Evolutionary conservation across 1,140 invertebrate genomes (phyloP).

Genomic region (Delia radicum): DNA sequence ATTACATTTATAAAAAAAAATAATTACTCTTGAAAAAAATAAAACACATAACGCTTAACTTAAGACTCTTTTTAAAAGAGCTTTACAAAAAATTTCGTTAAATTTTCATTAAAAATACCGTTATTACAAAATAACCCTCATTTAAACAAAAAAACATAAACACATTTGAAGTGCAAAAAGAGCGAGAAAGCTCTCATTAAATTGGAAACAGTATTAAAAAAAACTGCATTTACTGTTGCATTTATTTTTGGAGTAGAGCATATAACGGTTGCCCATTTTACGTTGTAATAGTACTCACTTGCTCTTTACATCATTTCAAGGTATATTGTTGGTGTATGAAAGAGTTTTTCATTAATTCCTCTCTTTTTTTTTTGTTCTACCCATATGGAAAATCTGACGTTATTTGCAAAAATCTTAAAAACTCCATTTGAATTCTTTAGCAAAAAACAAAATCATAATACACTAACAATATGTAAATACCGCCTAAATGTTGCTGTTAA

Average conservation of each 20-base stretch:
- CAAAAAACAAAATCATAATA: not conserved
- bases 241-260: not conserved
- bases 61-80: not conserved
- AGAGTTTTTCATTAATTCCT: not conserved
- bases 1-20: too few species aligned
- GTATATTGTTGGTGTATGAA: not conserved
- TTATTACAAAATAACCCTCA: not conserved
- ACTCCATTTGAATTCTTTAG: not conserved
- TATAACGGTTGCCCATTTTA: not conserved
- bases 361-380: not conserved
- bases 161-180: too few species aligned
- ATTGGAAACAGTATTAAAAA: not conserved
- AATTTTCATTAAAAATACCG: not conserved
- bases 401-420: not conserved
- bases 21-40: not conserved
- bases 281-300: too few species aligned
- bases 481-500: constrained; percentile 2
- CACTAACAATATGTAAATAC: constrained; percentile 6
- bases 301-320: not conserved
- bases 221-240: not conserved
- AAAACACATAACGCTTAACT: not conserved
- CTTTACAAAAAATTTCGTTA: not conserved
- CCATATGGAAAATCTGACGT: not conserved
- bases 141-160: not conserved
- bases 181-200: not conserved